These are phyloP conservation scores for Eulemur macaco DNA, from an alignment of 2,113 vertebrate species.

Conservation along the genomic window DNA sequence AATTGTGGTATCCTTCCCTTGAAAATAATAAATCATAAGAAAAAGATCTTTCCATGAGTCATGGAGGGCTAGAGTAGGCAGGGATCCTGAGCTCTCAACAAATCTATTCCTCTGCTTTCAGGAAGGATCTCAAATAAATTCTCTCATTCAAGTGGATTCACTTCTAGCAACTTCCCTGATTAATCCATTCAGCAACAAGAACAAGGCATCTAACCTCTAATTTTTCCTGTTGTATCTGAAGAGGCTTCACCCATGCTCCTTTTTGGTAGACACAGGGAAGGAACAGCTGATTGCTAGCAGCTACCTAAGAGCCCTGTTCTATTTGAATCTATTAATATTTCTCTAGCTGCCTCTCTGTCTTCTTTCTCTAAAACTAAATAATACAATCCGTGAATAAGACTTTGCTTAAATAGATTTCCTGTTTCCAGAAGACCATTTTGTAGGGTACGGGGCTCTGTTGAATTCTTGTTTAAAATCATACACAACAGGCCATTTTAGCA, in stretches of 20 bases:
- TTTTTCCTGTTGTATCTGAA: background rate
- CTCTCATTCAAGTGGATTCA: constrained; percentile 17
- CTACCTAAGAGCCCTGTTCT: background rate
- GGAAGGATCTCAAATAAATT: constrained; percentile 11
- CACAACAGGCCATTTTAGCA: background rate
- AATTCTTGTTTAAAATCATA: constrained; percentile 10
- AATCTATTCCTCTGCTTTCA: background rate
- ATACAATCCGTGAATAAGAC: background rate
- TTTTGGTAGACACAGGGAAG: background rate
- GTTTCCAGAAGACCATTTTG: background rate
- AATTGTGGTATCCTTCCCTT: constrained; percentile 5
- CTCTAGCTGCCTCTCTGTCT: background rate
- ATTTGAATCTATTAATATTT: background rate
- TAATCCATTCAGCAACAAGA: background rate
- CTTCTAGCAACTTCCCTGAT: constrained; percentile 16
- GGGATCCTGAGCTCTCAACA: constrained; percentile 10
- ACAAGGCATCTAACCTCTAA: background rate
- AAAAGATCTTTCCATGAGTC: background rate
- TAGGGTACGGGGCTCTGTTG: background rate
- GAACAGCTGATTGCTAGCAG: background rate
- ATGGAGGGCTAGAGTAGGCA: constrained; percentile 44
- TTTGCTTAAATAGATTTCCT: constrained; percentile 25
- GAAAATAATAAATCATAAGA: constrained; percentile 62
- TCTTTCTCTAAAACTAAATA: background rate
- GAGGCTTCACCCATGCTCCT: background rate